phyloP scores from a whole-genome alignment of 2,113 vertebrate genomes.

The Tapirus terrestris region DNA sequence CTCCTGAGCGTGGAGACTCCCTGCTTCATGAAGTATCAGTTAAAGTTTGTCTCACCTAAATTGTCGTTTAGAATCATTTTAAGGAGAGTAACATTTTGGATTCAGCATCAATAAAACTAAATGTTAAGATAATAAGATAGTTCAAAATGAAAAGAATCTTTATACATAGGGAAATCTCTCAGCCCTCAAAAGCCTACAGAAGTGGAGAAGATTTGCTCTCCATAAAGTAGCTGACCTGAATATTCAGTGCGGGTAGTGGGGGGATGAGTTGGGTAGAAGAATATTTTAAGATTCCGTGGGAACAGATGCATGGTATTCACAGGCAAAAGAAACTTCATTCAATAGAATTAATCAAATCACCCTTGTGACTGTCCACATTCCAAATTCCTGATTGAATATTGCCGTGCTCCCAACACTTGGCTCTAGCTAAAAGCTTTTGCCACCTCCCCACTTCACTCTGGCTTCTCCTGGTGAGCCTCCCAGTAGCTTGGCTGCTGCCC shows the following conservation, averaged over 20 bases:
- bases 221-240: conserved; percentile 30
- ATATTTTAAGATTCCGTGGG: conserved; percentile 60
- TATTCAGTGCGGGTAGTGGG: not conserved
- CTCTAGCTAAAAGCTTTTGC: conserved; percentile 53
- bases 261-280: not conserved
- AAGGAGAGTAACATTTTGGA: not conserved
- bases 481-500: conserved; percentile 54
- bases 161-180: not conserved
- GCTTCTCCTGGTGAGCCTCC: not conserved
- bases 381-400: conserved; percentile 24
- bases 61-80: not conserved
- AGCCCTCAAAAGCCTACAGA: not conserved
- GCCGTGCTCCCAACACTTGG: conserved; percentile 30
- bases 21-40: not conserved
- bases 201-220: not conserved
- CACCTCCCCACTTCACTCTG: not conserved
- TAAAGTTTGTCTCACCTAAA: not conserved
- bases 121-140: conserved; percentile 29
- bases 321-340: conserved; percentile 65
- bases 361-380: conserved; percentile 51
- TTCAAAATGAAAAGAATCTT: conserved; percentile 50
- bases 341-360: conserved; percentile 73
- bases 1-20: not conserved
- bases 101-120: not conserved
- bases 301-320: conserved; percentile 46